Evolutionary conservation across 2,888 invertebrate genomes (phyloP).

Genomic region (Cryptus armator): DNA sequence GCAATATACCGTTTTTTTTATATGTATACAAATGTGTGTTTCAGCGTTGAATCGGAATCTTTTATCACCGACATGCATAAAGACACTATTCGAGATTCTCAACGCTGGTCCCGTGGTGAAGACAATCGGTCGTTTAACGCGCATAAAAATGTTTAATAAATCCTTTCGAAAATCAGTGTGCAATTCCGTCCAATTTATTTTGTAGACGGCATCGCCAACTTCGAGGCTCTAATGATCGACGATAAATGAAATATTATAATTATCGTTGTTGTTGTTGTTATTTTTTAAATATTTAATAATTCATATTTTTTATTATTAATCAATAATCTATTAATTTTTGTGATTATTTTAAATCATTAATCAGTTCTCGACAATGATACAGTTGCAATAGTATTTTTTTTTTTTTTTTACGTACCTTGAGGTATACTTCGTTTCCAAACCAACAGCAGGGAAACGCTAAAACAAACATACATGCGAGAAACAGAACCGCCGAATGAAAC

Average conservation of each 20-base stretch:
- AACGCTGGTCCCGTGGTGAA: conserved; percentile 58
- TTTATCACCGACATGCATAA: background rate
- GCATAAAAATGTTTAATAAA: conserved; percentile 64
- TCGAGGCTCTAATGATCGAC: conserved; percentile 59
- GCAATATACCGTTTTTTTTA: background rate
- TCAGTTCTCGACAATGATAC: background rate
- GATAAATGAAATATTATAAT: background rate
- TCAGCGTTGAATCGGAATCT: background rate
- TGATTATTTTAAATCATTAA: background rate
- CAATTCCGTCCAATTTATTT: conserved; percentile 69
- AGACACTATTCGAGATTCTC: conserved; percentile 20
- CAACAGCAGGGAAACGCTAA: conserved; percentile 70
- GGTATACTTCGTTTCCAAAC: conserved; percentile 69
- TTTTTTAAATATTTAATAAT: background rate
- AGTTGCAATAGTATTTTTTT: too few relatives aligned
- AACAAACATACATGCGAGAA: conserved; percentile 58
- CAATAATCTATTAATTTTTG: too few relatives aligned
- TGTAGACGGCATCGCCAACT: conserved; percentile 60
- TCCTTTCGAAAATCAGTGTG: conserved; percentile 41
- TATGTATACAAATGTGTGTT: background rate
- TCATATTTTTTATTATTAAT: background rate
- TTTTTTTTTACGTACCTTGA: conserved; percentile 61
- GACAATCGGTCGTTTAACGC: conserved; percentile 62
- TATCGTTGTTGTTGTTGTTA: background rate
- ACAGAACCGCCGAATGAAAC: conserved; percentile 4